phyloP scores from a whole-genome alignment of 1,140 invertebrate genomes.

The Lepidostoma basale region DNA sequence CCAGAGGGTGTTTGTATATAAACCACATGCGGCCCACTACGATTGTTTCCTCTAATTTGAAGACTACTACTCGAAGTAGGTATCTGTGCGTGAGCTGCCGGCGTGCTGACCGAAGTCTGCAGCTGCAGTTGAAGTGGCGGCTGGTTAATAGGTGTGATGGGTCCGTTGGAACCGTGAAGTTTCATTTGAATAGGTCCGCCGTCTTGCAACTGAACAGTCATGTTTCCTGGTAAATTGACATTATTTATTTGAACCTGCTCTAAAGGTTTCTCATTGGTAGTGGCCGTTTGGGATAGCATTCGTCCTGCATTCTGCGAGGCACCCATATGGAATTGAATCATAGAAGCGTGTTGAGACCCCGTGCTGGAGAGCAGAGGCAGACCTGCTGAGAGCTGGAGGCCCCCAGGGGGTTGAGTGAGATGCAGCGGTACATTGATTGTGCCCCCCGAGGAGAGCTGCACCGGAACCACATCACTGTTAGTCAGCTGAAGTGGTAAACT shows the following conservation, averaged over 20 bases:
- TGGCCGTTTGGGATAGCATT: neutral
- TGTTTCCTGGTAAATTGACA: neutral
- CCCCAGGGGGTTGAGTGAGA: slow-evolving; percentile 52
- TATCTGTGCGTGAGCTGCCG: slow-evolving; percentile 24
- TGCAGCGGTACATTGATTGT: slow-evolving; percentile 58
- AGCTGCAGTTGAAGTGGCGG: slow-evolving; percentile 2
- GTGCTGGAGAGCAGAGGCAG: slow-evolving; percentile 48
- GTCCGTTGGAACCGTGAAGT: slow-evolving; percentile 45
- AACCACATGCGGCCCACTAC: slow-evolving; percentile 55
- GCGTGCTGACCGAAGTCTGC: slow-evolving; percentile 1
- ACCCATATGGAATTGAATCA: slow-evolving; percentile 49
- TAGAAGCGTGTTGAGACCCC: slow-evolving; percentile 50
- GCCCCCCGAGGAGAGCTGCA: slow-evolving; percentile 56
- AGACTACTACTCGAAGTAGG: slow-evolving; percentile 39
- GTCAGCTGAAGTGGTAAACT: slow-evolving; percentile 57
- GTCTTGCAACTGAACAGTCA: slow-evolving; percentile 53
- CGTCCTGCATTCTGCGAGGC: slow-evolving; percentile 42
- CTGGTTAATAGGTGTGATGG: neutral
- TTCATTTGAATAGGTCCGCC: slow-evolving; percentile 53
- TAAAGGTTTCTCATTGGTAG: neutral
- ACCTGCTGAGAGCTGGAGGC: slow-evolving; percentile 50
- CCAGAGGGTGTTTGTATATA: slow-evolving; percentile 58
- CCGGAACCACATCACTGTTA: slow-evolving; percentile 51
- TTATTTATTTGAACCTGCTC: neutral
- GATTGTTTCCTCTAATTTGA: slow-evolving; percentile 50